Evolutionary conservation across 1,140 invertebrate genomes (phyloP).

Genomic region (Saxidomus purpurata): DNA sequence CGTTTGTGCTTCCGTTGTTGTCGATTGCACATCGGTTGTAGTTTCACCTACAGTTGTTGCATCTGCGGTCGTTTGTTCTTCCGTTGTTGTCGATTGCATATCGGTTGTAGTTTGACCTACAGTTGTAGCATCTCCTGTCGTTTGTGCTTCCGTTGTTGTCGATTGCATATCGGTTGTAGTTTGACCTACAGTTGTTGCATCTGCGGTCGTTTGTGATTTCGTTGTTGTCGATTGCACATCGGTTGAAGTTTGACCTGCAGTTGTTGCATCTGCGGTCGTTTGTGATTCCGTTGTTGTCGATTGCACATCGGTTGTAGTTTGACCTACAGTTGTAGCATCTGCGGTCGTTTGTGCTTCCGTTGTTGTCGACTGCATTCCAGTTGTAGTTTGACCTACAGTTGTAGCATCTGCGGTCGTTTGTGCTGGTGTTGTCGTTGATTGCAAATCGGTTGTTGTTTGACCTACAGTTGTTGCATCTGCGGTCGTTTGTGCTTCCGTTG

Average conservation of each 20-base stretch:
- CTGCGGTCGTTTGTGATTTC: neutral
- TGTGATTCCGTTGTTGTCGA: neutral
- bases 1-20: no score
- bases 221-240: neutral
- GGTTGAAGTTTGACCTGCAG: neutral
- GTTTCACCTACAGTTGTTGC: neutral
- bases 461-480: no score
- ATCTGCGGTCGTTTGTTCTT: neutral
- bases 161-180: neutral
- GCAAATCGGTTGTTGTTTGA: no score
- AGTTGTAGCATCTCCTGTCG: neutral
- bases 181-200: neutral
- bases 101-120: neutral
- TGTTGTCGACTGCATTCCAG: no score
- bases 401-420: neutral
- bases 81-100: neutral
- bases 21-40: neutral
- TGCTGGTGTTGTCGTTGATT: neutral
- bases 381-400: no score
- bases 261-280: neutral
- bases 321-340: no score
- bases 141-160: neutral
- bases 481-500: neutral
- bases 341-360: no score
- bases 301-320: neutral